Evolutionary conservation across 1,140 invertebrate genomes (phyloP), one percentile per base, ranked within the genome.

Genomic region (Drosophila chauvacae): DNA sequence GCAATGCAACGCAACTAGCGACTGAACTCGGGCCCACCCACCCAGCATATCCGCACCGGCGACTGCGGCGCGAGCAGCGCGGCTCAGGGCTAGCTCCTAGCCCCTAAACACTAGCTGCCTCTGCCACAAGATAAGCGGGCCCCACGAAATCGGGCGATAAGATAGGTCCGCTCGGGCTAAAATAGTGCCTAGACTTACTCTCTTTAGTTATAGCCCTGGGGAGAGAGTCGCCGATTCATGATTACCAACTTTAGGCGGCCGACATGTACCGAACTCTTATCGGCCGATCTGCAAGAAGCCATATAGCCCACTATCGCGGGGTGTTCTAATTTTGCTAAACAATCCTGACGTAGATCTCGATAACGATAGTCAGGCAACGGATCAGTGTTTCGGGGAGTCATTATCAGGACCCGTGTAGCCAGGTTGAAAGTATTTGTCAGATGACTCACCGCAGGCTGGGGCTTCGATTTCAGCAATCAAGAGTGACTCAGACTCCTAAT

Each of bases 1-100:
- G 72, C 72, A 88, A 80, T 78, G 80, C 64, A 77, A 88, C 70
- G 58, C 80, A 84, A 84, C 80, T 77, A 42, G 39, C 72, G 82
- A 87, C 84, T 87, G 47, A 88, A 87, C 65, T 61, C 56, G 41
- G 48, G 39, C 64, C 62, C 63, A 62, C 51, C 53, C 56, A 61
- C 63, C 65, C 83, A 60, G 20, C 53, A 59, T 74, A 78, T 58
- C 59, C 65, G 42, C 28, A 35, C 41, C 59, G 41, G 28, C 53
- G 53, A 48, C 79, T 13, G 44, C 37, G 62, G 23, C 74, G 61
- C 42, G 30, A 42, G 45, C 75, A 26, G 57, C 23, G 59, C 51
- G 13, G 41, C 33, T n/a, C 16, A 26, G 45, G 23, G 41, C 20
- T 62, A 63, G 47, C 45, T 45, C 18, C 64, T 42, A 47, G 63